Evolutionary conservation across 92 coral and sea anemone genomes (phyloP).

Genomic region (Nematostella vectensis): DNA sequence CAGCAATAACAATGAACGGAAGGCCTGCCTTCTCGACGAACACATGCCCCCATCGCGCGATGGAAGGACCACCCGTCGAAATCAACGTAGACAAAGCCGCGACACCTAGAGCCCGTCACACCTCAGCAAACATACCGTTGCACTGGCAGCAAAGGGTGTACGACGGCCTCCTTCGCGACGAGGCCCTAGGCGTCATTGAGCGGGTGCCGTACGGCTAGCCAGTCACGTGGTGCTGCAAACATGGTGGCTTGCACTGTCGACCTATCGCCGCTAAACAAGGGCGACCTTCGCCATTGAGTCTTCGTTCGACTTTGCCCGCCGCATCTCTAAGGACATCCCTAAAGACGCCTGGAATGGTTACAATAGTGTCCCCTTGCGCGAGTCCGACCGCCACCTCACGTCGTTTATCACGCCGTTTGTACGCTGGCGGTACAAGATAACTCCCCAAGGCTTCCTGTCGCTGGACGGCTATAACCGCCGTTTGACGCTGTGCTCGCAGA

Average conservation of each 20-base stretch:
- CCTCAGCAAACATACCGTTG: conserved; percentile 30
- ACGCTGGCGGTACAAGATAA: conserved; percentile 68
- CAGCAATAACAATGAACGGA: conserved; percentile 16
- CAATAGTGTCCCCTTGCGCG: conserved; percentile 46
- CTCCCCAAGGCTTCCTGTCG: conserved; percentile 64
- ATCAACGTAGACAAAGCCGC: conserved; percentile 24
- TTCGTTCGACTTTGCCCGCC: conserved; percentile 48
- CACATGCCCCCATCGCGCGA: conserved; percentile 36
- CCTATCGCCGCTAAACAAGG: conserved; percentile 53
- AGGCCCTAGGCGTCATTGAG: conserved; percentile 47
- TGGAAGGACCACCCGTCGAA: conserved; percentile 24
- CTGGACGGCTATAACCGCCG: conserved; percentile 65
- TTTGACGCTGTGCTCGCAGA: conserved; percentile 53
- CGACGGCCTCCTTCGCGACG: too few species aligned
- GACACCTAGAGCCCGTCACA: conserved; percentile 57
- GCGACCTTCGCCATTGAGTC: conserved; percentile 50
- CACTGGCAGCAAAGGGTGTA: conserved; percentile 47
- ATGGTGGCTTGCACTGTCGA: conserved; percentile 56
- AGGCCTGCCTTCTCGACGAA: conserved; percentile 33
- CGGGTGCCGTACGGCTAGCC: conserved; percentile 54
- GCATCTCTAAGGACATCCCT: conserved; percentile 46
- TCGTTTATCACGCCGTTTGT: conserved; percentile 48
- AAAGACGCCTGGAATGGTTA: conserved; percentile 68
- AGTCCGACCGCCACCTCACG: conserved; percentile 44
- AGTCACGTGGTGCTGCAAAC: conserved; percentile 52